Percentiles rank a stretch among this genome's conserved stretches.
Conservation (phyloP, 2,797 vertebrate species). For the Epinephelus coioides region DNA sequence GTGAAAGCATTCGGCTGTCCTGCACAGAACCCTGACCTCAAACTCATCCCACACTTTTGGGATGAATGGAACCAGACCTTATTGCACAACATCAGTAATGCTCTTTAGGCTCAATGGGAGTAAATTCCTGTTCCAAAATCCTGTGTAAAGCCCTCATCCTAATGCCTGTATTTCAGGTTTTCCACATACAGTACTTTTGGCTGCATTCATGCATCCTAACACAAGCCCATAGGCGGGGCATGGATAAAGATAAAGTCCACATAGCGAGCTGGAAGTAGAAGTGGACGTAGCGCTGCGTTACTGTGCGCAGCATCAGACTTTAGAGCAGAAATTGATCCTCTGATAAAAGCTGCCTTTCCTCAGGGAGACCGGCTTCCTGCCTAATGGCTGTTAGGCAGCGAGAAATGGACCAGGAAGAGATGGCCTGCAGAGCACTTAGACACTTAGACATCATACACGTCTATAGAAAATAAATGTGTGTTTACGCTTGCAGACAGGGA, state of each 20-base stretch:
- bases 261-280: slow-evolving; percentile 25
- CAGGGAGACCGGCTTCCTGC: slow-evolving; percentile 78
- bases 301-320: slow-evolving; percentile 59
- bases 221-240: neutral
- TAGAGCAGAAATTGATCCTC: slow-evolving; percentile 80
- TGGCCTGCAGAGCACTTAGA: slow-evolving; percentile 79
- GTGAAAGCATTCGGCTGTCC: neutral
- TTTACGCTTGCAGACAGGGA: slow-evolving; percentile 32
- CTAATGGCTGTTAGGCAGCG: slow-evolving; percentile 81
- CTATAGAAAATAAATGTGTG: slow-evolving; percentile 71
- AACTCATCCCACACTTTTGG: neutral
- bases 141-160: neutral
- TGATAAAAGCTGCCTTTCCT: slow-evolving; percentile 81
- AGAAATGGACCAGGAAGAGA: slow-evolving; percentile 78
- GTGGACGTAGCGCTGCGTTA: slow-evolving; percentile 38
- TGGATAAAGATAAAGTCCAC: slow-evolving; percentile 22
- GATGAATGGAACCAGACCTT: neutral
- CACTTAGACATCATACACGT: slow-evolving; percentile 74
- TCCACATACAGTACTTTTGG: neutral
- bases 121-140: neutral
- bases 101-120: slow-evolving; percentile 4
- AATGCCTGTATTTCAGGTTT: slow-evolving; percentile 8
- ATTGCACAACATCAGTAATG: neutral
- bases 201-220: slow-evolving; percentile 7
- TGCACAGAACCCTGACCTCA: neutral